These are phyloP conservation scores for Anoura caudifer DNA, from an alignment of 2,113 vertebrate genomes.

Conservation along the genomic window DNA sequence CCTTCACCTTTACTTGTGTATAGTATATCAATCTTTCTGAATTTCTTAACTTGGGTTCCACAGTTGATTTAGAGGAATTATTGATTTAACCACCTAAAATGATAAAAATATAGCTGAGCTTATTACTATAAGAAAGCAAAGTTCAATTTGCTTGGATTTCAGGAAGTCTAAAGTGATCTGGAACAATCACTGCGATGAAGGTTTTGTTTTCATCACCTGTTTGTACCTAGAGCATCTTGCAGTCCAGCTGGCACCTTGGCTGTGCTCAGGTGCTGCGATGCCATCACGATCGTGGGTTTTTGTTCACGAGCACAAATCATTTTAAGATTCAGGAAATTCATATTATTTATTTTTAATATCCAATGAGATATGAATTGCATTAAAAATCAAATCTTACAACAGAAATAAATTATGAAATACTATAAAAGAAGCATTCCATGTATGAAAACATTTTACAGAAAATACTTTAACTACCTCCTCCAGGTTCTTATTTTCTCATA, in stretches of 20 bases:
- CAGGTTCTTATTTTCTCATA: not conserved
- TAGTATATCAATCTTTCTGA: not conserved
- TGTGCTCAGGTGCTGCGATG: not conserved
- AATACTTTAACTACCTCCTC: not conserved
- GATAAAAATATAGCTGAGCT: not conserved
- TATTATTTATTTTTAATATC: not conserved
- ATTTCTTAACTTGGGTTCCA: not conserved
- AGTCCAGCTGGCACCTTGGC: not conserved
- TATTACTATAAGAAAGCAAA: not conserved
- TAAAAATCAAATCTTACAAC: not conserved
- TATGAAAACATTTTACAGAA: not conserved
- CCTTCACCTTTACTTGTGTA: not conserved
- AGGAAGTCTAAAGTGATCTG: not conserved
- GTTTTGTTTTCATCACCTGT: not conserved
- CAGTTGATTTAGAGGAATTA: not conserved
- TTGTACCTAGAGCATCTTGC: not conserved
- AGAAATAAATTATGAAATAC: not conserved
- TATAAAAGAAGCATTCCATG: not conserved
- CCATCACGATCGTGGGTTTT: not conserved
- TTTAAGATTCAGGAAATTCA: not conserved
- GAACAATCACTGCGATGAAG: not conserved
- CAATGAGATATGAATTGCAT: not conserved
- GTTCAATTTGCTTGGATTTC: not conserved
- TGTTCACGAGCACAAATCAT: not conserved
- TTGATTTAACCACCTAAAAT: not conserved